A percentile compares a stretch with the other conserved stretches of the same genome.
Conservation (phyloP, 2,888 invertebrate species). For the Thecocarcelia acutangulata region DNA sequence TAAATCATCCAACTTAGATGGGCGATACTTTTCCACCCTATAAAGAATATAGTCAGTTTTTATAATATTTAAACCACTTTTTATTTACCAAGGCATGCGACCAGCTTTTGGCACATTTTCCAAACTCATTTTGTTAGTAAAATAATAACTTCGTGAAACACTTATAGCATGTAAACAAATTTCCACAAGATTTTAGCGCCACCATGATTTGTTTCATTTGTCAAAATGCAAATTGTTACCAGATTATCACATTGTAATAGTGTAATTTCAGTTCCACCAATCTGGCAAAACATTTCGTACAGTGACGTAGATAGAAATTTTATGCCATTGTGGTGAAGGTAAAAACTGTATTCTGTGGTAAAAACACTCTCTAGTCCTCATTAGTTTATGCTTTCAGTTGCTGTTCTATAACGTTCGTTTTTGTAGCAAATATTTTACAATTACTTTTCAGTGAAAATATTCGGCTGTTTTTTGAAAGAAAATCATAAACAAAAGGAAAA, state of each 20-base stretch:
- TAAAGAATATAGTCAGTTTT: background rate
- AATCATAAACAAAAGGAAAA: no score
- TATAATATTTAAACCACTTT: background rate
- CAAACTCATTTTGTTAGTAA: conserved; percentile 62
- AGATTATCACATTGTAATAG: background rate
- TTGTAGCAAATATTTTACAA: no score
- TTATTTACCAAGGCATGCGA: conserved; percentile 76
- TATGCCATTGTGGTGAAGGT: no score
- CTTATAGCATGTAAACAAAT: conserved; percentile 47
- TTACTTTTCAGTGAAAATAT: no score
- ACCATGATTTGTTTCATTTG: background rate
- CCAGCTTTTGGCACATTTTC: conserved; percentile 70
- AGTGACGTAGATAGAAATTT: no score
- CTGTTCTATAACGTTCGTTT: no score
- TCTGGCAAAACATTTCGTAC: no score
- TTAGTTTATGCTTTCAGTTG: no score
- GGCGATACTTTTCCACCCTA: conserved; percentile 99
- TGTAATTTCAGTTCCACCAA: background rate
- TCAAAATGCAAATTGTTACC: conserved; percentile 31
- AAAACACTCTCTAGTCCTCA: no score
- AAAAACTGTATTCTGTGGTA: no score
- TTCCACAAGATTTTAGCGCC: conserved; percentile 52
- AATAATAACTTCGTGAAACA: background rate
- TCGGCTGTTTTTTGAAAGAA: no score
- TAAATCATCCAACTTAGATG: conserved; percentile 93